These are phyloP conservation scores for Entomobrya multifasciata DNA, from an alignment of 2,888 invertebrate species.

Conservation along the genomic window DNA sequence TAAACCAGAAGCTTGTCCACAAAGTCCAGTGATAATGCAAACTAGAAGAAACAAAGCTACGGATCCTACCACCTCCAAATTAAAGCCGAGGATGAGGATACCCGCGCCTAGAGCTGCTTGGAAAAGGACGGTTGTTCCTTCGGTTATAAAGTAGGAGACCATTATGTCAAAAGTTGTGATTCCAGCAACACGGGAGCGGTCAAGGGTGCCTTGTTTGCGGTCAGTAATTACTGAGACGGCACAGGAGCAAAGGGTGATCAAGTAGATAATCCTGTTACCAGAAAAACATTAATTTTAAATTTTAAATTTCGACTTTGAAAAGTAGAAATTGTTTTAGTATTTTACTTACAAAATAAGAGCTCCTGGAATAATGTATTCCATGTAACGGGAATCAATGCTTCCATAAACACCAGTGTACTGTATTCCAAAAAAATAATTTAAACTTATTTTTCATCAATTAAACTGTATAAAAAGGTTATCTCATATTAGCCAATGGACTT, in stretches of 20 bases:
- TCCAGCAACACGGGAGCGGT: slow-evolving; percentile 58
- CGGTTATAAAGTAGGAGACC: slow-evolving; percentile 62
- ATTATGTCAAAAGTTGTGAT: slow-evolving; percentile 59
- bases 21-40: slow-evolving; percentile 58
- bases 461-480: slow-evolving; percentile 4
- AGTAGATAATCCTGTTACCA: slow-evolving; percentile 63
- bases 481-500: slow-evolving; percentile 1
- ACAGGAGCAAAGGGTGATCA: slow-evolving; percentile 67
- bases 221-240: slow-evolving; percentile 63
- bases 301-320: too few species aligned
- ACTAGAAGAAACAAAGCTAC: slow-evolving; percentile 29
- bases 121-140: slow-evolving; percentile 58
- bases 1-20: slow-evolving; percentile 64
- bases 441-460: neutral
- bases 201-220: slow-evolving; percentile 71
- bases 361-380: slow-evolving; percentile 70
- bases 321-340: neutral
- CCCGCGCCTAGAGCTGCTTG: slow-evolving; percentile 40
- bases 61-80: slow-evolving; percentile 57
- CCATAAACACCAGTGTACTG: slow-evolving; percentile 55
- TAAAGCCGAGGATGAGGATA: slow-evolving; percentile 58
- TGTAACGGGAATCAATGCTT: slow-evolving; percentile 50
- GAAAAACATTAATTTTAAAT: neutral
- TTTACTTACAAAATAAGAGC: slow-evolving; percentile 65
- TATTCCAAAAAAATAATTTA: neutral